These are phyloP conservation scores for Rhamnusium bicolor DNA, from an alignment of 2,888 invertebrate species.

Conservation along the genomic window DNA sequence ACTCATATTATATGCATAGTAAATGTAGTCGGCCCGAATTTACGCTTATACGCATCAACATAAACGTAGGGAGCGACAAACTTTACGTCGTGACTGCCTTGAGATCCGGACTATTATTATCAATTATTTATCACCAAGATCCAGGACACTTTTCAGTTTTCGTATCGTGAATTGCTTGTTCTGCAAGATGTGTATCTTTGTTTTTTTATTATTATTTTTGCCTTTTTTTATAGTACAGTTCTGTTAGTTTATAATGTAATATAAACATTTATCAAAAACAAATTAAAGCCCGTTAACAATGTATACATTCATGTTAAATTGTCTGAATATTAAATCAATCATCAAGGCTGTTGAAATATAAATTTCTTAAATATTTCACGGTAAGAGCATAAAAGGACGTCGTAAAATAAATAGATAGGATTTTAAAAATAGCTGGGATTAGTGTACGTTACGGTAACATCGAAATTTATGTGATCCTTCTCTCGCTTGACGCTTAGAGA, in stretches of 20 bases:
- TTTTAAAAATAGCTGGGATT: slow-evolving; percentile 5
- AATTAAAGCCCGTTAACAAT: background rate
- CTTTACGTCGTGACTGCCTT: no score
- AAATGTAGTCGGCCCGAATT: no score
- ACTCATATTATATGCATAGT: no score
- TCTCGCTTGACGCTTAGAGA: background rate
- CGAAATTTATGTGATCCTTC: background rate
- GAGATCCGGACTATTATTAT: no score
- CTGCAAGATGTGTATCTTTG: no score
- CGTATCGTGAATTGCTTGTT: no score
- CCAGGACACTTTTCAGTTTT: no score
- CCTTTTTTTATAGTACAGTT: background rate
- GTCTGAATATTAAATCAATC: slow-evolving; percentile 16
- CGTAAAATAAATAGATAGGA: background rate
- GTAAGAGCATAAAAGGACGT: slow-evolving; percentile 4
- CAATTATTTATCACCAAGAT: no score
- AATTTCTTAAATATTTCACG: background rate
- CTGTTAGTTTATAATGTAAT: background rate
- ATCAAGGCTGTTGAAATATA: background rate
- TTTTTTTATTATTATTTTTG: background rate
- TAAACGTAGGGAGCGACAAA: no score
- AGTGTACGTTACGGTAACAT: slow-evolving; percentile 6
- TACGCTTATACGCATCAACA: no score
- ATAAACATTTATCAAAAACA: slow-evolving; percentile 2
- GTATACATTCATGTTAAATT: background rate